phyloP scores from a whole-genome alignment of 1,140 invertebrate genomes.

The Pseudobourletiella spinata region DNA sequence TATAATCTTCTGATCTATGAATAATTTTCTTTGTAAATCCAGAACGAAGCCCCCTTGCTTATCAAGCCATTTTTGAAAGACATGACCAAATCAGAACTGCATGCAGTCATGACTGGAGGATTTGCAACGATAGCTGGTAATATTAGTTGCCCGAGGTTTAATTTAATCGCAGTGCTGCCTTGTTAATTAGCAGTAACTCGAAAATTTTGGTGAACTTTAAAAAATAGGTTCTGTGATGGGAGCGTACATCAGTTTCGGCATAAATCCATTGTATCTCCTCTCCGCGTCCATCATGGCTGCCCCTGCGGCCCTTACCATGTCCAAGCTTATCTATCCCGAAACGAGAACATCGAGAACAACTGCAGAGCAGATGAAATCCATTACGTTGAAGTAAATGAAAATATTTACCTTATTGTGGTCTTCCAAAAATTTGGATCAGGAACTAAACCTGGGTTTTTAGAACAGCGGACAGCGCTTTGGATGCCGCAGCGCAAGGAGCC shows the following conservation, averaged over 20 bases:
- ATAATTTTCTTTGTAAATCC: slow-evolving; percentile 35
- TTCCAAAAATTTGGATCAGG: no score
- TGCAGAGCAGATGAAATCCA: slow-evolving; percentile 47
- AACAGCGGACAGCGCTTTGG: slow-evolving; percentile 67
- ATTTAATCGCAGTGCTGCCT: no score
- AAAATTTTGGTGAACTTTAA: no score
- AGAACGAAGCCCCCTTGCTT: slow-evolving; percentile 83
- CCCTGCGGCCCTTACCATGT: slow-evolving; percentile 55
- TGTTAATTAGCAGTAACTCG: no score
- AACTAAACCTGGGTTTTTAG: no score
- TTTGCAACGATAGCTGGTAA: slow-evolving; percentile 92
- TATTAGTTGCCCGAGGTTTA: no score
- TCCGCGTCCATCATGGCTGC: slow-evolving; percentile 79
- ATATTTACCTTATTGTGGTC: no score
- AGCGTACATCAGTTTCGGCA: slow-evolving; percentile 83
- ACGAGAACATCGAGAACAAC: slow-evolving; percentile 62
- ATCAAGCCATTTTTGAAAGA: slow-evolving; percentile 72
- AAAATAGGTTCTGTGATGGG: slow-evolving; percentile 79
- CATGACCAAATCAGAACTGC: slow-evolving; percentile 81
- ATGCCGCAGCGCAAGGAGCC: slow-evolving; percentile 80
- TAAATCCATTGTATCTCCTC: slow-evolving; percentile 67
- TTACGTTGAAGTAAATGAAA: slow-evolving; percentile 41
- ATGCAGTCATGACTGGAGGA: slow-evolving; percentile 85
- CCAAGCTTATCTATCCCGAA: slow-evolving; percentile 88
- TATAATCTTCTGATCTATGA: no score